Base-by-base conservation (phyloP, 2,113 vertebrate genomes). In the Cyanoramphus novaezelandiae region DNA sequence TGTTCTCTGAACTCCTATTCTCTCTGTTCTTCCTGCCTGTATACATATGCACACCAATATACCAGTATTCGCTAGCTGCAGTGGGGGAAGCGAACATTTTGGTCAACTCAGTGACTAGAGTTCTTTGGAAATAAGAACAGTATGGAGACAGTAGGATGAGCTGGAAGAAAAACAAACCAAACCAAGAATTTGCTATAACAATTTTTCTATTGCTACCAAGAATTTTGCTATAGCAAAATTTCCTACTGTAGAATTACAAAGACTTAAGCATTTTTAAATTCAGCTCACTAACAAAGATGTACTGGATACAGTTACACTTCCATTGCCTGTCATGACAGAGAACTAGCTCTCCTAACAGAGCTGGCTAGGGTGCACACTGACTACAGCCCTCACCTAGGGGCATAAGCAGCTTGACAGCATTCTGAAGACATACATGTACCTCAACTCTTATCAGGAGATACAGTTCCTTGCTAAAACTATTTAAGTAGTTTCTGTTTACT, bases 31-130 rank as follows among this genome's bases (percentile, higher is more conserved):
- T 50, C 62, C 31, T 53, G 39, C 35, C 68, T 23, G 14, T 11
- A 69, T 25, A n/a, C 4, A 6, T 0, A 0, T 24, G 25, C 33
- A 70, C 15, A 12, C 11, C 81, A 28, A 5, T 2, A 15, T 35
- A 31, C 11, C 72, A 67, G 8, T 11, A 44, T 15, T 41, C 57
- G 35, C 37, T 23, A 27, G 23, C 44, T 69, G 64, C 44, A 82
- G 29, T 0, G 63, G 12, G 14, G 27, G 16, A 87, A 85, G 23
- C 0, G 4, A 93, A 87, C 1, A 0, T 64, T 79, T 85, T 41
- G 44, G 44, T 71, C 77, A 82, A 25, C 63, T 46, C 9, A 50
- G 50, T 7, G 20, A 43, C 29, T 37, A 67, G 52, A 88, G 21
- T 16, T 64, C 67, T 72, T 47, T 33, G 33, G 37, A 69, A 10